These are phyloP conservation scores for Argyrosomus japonicus DNA, from an alignment of 2,113 vertebrate species.

Conservation along the genomic window DNA sequence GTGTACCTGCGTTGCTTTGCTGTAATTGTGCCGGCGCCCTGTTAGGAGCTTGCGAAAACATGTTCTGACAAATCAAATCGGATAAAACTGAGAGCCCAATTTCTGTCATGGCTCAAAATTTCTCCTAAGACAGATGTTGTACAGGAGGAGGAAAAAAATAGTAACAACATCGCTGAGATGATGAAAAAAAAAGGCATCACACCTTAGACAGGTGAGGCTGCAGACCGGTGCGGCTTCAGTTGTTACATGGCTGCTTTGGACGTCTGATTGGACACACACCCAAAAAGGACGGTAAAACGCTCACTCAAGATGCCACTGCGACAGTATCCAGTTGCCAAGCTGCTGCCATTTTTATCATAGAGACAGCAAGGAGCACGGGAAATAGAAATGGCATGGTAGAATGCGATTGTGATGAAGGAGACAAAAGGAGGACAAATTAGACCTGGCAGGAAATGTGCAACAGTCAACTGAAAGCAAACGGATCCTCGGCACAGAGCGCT, in stretches of 20 bases:
- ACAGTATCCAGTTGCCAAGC: constrained; percentile 6
- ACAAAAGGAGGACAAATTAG: constrained; percentile 58
- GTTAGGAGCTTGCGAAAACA: neutral
- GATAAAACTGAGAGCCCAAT: neutral
- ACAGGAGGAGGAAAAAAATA: neutral
- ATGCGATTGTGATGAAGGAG: constrained; percentile 33
- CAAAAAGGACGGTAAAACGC: neutral
- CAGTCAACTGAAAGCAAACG: constrained; percentile 41
- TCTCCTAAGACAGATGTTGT: constrained; percentile 12
- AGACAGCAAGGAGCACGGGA: neutral
- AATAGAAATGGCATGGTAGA: constrained; percentile 29
- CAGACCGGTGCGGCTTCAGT: neutral
- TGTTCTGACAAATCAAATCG: constrained; percentile 9
- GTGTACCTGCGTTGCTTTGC: constrained; percentile 31
- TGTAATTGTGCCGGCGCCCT: constrained; percentile 19
- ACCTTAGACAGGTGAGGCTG: constrained; percentile 5
- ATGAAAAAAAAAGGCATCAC: constrained; percentile 34
- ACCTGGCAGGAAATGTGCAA: constrained; percentile 61
- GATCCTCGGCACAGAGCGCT: constrained; percentile 23
- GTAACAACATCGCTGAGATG: neutral
- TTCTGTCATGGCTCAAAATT: constrained; percentile 1
- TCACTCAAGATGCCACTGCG: neutral
- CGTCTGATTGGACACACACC: constrained; percentile 15
- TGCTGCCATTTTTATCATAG: neutral
- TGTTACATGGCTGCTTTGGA: neutral